phyloP scores from a whole-genome alignment of 2,113 vertebrate genomes.

The Mustelus asterias region DNA sequence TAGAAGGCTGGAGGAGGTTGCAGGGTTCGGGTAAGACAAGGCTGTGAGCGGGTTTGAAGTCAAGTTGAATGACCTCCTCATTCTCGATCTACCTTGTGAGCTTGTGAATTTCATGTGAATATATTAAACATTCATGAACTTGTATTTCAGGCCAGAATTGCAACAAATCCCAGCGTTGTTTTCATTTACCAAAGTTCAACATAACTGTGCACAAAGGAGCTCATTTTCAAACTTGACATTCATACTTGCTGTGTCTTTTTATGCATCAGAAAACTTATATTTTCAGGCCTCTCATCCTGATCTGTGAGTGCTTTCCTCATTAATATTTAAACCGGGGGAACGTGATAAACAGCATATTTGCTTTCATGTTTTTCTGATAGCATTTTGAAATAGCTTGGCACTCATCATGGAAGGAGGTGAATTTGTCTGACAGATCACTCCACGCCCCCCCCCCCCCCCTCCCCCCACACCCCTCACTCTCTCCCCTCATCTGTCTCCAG shows the following conservation, averaged over 20 bases:
- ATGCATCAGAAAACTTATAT: conserved; percentile 8
- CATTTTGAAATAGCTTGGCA: not conserved
- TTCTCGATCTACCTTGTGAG: not conserved
- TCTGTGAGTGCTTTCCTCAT: not conserved
- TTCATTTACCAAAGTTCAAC: conserved; percentile 31
- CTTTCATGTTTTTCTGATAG: conserved; percentile 11
- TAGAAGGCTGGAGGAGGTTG: not conserved
- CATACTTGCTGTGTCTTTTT: not conserved
- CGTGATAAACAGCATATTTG: too few relatives aligned
- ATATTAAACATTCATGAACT: not conserved
- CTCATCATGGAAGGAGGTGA: not conserved
- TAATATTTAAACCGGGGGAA: not conserved
- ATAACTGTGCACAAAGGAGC: not conserved
- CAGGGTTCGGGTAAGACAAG: not conserved
- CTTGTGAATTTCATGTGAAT: conserved; percentile 1
- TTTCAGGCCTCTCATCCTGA: not conserved
- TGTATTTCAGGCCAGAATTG: not conserved
- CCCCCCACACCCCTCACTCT: too few relatives aligned
- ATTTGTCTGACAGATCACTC: not conserved
- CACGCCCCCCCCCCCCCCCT: too few relatives aligned
- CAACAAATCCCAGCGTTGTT: not conserved
- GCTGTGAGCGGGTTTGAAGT: not conserved
- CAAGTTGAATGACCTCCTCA: not conserved
- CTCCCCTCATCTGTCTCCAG: not conserved
- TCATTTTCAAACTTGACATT: conserved; percentile 26